phyloP scores from a whole-genome alignment of 2,113 vertebrate genomes.

The Scolopax mira region DNA sequence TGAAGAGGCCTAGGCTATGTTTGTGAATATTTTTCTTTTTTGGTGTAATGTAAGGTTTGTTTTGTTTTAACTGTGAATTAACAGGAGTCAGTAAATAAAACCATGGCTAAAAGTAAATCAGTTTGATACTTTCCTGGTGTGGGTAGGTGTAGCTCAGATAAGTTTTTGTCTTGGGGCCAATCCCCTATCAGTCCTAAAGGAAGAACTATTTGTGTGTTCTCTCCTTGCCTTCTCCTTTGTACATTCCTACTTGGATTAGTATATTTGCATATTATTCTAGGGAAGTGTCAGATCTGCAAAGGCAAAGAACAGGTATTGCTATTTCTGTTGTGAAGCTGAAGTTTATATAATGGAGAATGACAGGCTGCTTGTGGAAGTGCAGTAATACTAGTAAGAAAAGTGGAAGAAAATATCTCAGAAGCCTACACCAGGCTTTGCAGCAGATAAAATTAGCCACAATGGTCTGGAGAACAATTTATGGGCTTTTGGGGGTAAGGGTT shows the following conservation, averaged over 20 bases:
- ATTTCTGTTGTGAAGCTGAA: not conserved
- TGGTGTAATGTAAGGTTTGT: not conserved
- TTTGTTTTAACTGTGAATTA: not conserved
- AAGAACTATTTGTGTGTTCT: not conserved
- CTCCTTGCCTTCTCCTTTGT: not conserved
- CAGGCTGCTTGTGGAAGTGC: not conserved
- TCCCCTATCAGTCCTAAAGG: not conserved
- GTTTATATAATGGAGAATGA: not conserved
- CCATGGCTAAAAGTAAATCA: not conserved
- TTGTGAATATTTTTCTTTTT: not conserved
- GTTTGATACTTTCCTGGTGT: not conserved
- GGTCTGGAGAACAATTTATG: not conserved
- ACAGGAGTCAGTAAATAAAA: not conserved
- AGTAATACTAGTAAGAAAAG: not conserved
- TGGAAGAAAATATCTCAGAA: constrained; percentile 1
- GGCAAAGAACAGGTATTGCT: constrained; percentile 23
- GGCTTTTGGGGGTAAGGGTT: not conserved
- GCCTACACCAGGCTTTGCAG: not conserved
- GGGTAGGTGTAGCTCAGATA: not conserved
- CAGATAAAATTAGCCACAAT: not conserved
- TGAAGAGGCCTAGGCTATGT: not conserved
- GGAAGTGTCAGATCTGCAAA: not conserved
- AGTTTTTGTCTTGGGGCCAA: not conserved
- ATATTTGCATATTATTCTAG: not conserved
- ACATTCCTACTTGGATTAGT: not conserved